Percentiles rank a stretch among this genome's conserved stretches.
Conservation (phyloP, 2,888 invertebrate species). For the Neoitamus cyanurus region DNA sequence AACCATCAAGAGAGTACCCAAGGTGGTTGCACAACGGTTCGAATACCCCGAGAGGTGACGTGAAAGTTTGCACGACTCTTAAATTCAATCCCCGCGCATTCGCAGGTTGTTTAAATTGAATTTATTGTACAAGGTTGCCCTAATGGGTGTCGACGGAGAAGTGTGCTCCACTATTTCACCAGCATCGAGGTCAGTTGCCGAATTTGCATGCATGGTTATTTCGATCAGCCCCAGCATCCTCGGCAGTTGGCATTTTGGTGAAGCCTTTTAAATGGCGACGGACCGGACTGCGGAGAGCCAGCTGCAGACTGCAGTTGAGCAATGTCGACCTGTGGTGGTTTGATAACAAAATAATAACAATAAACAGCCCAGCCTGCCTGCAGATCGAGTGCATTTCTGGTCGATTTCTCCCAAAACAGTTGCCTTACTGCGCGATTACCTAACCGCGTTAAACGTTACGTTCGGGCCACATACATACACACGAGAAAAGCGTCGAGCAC, state of each 20-base stretch:
- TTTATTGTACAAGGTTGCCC: neutral
- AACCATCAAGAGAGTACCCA: neutral
- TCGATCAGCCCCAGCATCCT: neutral
- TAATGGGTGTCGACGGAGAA: neutral
- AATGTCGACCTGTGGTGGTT: neutral
- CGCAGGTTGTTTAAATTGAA: neutral
- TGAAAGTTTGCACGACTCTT: neutral
- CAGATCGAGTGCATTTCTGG: conserved; percentile 16
- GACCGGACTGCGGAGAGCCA: neutral
- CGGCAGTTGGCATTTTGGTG: neutral
- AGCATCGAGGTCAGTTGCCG: neutral
- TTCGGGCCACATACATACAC: neutral
- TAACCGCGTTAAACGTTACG: neutral
- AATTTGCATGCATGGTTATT: neutral
- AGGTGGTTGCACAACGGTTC: neutral
- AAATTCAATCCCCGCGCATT: neutral
- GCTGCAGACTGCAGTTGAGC: neutral
- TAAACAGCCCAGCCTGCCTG: neutral
- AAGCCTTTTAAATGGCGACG: neutral
- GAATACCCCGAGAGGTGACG: neutral
- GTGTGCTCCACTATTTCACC: neutral
- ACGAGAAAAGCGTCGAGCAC: neutral
- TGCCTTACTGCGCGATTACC: conserved; percentile 30
- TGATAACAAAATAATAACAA: neutral
- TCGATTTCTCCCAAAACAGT: conserved; percentile 21